phyloP scores from a whole-genome alignment of 2,113 vertebrate species.

The Mirza zaza region DNA sequence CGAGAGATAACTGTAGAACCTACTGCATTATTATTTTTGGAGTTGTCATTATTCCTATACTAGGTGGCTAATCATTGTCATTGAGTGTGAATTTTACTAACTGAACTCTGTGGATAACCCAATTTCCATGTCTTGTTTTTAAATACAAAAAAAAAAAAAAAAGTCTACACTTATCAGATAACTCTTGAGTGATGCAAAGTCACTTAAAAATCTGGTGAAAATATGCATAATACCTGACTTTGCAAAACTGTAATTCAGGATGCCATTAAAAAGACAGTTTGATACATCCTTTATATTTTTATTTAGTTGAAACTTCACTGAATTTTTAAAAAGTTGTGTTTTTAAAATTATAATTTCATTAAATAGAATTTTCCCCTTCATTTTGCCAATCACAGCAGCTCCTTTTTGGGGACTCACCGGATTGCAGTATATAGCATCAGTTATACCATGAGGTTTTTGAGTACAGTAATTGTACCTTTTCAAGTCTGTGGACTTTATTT shows the following conservation, averaged over 20 bases:
- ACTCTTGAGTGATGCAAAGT: neutral
- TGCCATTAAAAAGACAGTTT: neutral
- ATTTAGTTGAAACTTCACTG: neutral
- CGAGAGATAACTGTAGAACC: neutral
- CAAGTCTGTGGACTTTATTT: neutral
- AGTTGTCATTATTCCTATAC: neutral
- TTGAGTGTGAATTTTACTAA: neutral
- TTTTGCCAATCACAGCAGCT: neutral
- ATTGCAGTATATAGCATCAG: neutral
- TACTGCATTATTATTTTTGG: neutral
- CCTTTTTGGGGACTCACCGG: neutral
- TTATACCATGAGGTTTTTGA: neutral
- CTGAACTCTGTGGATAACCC: neutral
- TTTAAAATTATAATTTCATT: neutral
- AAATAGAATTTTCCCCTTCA: neutral
- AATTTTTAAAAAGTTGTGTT: neutral
- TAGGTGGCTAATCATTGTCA: neutral
- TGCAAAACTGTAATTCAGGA: neutral
- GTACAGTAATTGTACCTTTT: neutral
- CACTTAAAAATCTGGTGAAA: neutral
- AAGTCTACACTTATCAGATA: neutral
- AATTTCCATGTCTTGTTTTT: neutral
- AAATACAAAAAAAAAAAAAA: neutral
- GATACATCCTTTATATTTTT: neutral
- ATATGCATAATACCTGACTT: neutral